These are phyloP conservation scores for Watsonalla binaria DNA, from an alignment of 2,888 invertebrate species.

Conservation along the genomic window DNA sequence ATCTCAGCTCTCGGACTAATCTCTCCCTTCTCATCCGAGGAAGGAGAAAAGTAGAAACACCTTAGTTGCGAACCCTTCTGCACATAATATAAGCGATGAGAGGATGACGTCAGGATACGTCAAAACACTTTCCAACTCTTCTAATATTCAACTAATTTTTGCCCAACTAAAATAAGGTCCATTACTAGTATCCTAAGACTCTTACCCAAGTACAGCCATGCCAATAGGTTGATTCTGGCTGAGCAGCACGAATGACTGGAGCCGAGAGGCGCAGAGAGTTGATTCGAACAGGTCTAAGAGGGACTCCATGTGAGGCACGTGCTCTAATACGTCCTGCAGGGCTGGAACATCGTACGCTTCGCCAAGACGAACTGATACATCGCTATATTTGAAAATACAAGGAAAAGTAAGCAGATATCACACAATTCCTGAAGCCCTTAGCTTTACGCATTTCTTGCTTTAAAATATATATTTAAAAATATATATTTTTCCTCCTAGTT, in stretches of 20 bases:
- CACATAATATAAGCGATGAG: too few relatives aligned
- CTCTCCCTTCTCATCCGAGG: too few relatives aligned
- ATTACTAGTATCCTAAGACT: not conserved
- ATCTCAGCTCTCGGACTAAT: too few relatives aligned
- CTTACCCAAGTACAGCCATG: constrained; percentile 66
- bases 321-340: constrained; percentile 42
- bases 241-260: constrained; percentile 46
- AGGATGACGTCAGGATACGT: too few relatives aligned
- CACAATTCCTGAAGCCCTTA: not conserved
- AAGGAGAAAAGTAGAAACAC: too few relatives aligned
- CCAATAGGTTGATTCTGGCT: constrained; percentile 70
- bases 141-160: too few relatives aligned
- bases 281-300: constrained; percentile 44
- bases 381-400: constrained; percentile 18
- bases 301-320: constrained; percentile 34
- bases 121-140: too few relatives aligned
- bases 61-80: too few relatives aligned
- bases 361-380: constrained; percentile 46
- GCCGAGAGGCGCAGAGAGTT: constrained; percentile 29
- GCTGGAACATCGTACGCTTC: constrained; percentile 43
- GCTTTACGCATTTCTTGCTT: not conserved
- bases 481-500: too few relatives aligned
- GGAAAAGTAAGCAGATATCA: not conserved
- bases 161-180: too few relatives aligned
- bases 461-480: too few relatives aligned